Conservation (phyloP, 2,888 invertebrate species). For the Steinernema hermaphroditum region DNA sequence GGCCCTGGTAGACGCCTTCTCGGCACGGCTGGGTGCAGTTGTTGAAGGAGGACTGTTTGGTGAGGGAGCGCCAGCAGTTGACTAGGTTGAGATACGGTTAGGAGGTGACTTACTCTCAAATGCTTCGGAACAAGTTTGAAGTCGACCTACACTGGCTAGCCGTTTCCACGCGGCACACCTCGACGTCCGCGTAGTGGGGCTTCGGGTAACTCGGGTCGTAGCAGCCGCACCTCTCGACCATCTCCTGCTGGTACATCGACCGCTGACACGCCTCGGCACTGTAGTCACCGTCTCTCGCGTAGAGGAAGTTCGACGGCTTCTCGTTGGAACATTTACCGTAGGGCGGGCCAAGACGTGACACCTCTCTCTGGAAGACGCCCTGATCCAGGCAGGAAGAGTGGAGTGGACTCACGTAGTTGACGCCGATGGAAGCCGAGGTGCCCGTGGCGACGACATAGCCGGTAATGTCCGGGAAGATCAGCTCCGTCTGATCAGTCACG, state of each 20-base stretch:
- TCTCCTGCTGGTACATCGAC: slow-evolving; percentile 33
- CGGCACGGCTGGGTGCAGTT: slow-evolving; percentile 10
- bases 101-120: too few species aligned
- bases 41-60: slow-evolving; percentile 29
- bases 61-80: slow-evolving; percentile 33
- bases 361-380: slow-evolving; percentile 43
- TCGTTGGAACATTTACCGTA: slow-evolving; percentile 61
- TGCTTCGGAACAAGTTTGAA: too few species aligned
- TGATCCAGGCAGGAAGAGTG: too few species aligned
- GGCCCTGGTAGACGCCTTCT: slow-evolving; percentile 37
- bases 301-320: slow-evolving; percentile 39
- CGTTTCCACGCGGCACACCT: slow-evolving; percentile 28
- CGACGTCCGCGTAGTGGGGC: slow-evolving; percentile 29
- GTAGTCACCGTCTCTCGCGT: slow-evolving; percentile 34
- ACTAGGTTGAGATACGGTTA: too few species aligned
- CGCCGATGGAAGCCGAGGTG: slow-evolving; percentile 61
- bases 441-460: slow-evolving; percentile 65
- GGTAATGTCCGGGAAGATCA: slow-evolving; percentile 66
- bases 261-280: slow-evolving; percentile 43
- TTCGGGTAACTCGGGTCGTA: slow-evolving; percentile 41
- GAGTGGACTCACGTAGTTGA: slow-evolving; percentile 53
- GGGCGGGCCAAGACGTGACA: slow-evolving; percentile 57
- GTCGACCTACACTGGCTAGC: neutral
- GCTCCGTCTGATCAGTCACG: slow-evolving; percentile 63
- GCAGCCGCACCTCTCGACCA: slow-evolving; percentile 34